Conservation (phyloP, 2,888 invertebrate genomes). For the Hydrotaea cyrtoneurina region DNA sequence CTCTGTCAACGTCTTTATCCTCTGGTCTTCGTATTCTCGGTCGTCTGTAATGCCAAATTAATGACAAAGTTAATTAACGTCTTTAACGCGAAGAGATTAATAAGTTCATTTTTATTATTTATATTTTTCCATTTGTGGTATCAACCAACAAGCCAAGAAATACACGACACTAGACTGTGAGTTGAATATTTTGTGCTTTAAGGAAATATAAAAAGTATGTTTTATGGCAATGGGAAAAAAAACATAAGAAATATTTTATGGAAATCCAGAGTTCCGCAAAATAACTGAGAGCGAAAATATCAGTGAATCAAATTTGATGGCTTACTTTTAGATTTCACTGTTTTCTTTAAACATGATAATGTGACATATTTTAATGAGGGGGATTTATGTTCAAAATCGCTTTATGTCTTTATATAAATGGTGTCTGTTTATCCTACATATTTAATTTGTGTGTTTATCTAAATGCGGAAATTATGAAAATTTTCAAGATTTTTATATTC, state of each 20-base stretch:
- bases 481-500: too few species aligned
- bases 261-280: background rate
- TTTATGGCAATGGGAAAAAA: background rate
- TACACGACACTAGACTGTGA: background rate
- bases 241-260: too few species aligned
- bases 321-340: too few species aligned
- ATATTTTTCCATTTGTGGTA: too few species aligned
- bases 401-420: too few species aligned
- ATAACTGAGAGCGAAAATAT: background rate
- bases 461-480: too few species aligned
- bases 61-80: conserved; percentile 53
- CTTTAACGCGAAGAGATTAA: background rate
- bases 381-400: too few species aligned
- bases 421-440: too few species aligned
- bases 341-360: too few species aligned
- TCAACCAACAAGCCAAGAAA: background rate
- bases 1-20: background rate
- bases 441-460: too few species aligned
- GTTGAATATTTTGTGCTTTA: background rate
- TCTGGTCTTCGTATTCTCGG: background rate
- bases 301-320: background rate
- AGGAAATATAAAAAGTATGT: background rate
- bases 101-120: conserved; percentile 9
- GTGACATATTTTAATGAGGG: too few species aligned
- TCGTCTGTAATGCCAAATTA: conserved; percentile 33